Evolutionary conservation across 2,113 vertebrate genomes (phyloP).

Genomic region (Aegotheles bennettii): DNA sequence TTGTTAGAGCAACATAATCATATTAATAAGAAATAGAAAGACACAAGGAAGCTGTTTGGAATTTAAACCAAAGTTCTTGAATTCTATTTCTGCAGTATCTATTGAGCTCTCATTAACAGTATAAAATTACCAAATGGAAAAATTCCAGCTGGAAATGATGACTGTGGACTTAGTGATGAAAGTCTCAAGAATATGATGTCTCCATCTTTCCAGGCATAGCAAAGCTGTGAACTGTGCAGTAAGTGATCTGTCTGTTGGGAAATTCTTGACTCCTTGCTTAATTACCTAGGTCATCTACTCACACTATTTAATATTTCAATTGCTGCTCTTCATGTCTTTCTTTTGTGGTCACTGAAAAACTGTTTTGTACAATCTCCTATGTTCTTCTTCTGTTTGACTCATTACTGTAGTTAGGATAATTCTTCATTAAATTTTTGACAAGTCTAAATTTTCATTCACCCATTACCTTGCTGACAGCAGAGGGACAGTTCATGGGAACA

Average conservation of each 20-base stretch:
- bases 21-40: slow-evolving; percentile 49
- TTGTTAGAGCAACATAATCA: neutral
- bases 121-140: slow-evolving; percentile 47
- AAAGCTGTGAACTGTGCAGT: neutral
- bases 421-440: neutral
- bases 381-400: neutral
- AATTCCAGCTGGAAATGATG: slow-evolving; percentile 13
- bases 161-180: neutral
- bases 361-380: neutral
- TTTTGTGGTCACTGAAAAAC: neutral
- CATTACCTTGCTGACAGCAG: neutral
- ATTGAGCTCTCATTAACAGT: slow-evolving; percentile 51
- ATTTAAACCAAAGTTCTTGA: slow-evolving; percentile 27
- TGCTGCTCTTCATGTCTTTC: neutral
- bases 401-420: neutral
- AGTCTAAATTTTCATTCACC: neutral
- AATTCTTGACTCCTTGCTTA: slow-evolving; percentile 3
- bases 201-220: neutral
- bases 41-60: neutral
- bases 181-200: neutral
- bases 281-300: neutral
- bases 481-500: neutral
- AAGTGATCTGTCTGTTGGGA: neutral
- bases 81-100: slow-evolving; percentile 21
- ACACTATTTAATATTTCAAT: neutral